Percentiles rank a stretch among this genome's conserved stretches.
These are phyloP conservation scores for Heteractis magnifica DNA, from an alignment of 92 coral and sea anemone genomes.

Conservation along the genomic window DNA sequence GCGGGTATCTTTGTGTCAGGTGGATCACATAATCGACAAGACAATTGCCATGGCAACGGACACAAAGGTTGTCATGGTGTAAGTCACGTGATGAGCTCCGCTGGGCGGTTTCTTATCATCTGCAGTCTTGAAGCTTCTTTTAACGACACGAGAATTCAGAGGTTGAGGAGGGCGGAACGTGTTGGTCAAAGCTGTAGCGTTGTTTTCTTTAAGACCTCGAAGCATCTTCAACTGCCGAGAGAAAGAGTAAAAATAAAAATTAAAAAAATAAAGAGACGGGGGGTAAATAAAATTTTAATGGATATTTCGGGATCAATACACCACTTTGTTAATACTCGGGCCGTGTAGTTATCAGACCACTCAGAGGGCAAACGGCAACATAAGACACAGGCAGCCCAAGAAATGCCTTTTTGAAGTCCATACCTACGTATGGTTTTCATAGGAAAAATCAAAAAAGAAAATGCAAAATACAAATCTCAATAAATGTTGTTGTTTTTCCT, in stretches of 20 bases:
- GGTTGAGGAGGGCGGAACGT: constrained; percentile 62
- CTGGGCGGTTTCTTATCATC: background rate
- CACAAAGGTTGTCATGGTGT: background rate
- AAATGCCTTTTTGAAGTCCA: too few species aligned
- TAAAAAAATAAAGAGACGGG: background rate
- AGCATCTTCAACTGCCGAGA: constrained; percentile 7
- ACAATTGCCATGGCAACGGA: background rate
- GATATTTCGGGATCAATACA: too few species aligned
- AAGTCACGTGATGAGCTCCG: background rate
- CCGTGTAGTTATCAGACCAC: too few species aligned
- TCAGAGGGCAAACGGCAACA: too few species aligned
- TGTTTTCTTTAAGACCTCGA: constrained; percentile 9
- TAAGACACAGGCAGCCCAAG: too few species aligned
- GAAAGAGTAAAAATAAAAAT: background rate
- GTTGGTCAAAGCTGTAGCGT: constrained; percentile 26
- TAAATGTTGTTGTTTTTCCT: too few species aligned
- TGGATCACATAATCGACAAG: background rate
- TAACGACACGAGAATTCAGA: constrained; percentile 54
- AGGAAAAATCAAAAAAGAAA: too few species aligned
- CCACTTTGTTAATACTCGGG: too few species aligned
- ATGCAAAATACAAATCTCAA: too few species aligned
- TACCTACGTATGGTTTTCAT: too few species aligned
- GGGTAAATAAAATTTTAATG: background rate
- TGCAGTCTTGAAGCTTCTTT: constrained; percentile 30
- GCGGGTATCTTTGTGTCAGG: background rate